A percentile compares a stretch with the other conserved stretches of the same genome.
These are phyloP conservation scores for Patella depressa DNA, from an alignment of 2,888 invertebrate genomes.

Conservation along the genomic window DNA sequence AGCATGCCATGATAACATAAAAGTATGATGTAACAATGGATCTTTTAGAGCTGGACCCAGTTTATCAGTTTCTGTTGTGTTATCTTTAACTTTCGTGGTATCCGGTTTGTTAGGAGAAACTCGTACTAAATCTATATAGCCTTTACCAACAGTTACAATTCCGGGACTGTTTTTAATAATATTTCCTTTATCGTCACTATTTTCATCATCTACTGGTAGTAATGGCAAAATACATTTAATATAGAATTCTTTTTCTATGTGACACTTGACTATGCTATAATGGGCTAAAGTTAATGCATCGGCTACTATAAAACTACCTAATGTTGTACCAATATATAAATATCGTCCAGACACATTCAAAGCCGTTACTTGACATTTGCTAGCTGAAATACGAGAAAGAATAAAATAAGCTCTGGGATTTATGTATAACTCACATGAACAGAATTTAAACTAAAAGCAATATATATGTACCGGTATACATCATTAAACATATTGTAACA, in stretches of 20 bases:
- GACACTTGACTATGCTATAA: slow-evolving; percentile 86
- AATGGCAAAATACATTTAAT: slow-evolving; percentile 56
- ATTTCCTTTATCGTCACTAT: slow-evolving; percentile 17
- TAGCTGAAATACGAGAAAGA: slow-evolving; percentile 54
- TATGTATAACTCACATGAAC: too few species aligned
- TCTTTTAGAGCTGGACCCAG: slow-evolving; percentile 15
- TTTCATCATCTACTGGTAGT: slow-evolving; percentile 16
- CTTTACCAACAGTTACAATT: slow-evolving; percentile 55
- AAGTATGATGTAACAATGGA: slow-evolving; percentile 43
- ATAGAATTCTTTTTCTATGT: slow-evolving; percentile 56
- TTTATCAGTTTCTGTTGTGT: slow-evolving; percentile 18
- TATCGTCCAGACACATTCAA: slow-evolving; percentile 76
- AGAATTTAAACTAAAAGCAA: too few species aligned
- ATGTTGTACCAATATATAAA: slow-evolving; percentile 92
- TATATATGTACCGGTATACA: too few species aligned
- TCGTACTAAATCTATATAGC: slow-evolving; percentile 51
- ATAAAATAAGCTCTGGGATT: too few species aligned
- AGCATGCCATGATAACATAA: slow-evolving; percentile 56
- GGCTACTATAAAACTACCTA: slow-evolving; percentile 93
- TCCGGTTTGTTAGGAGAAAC: slow-evolving; percentile 20
- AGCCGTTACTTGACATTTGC: slow-evolving; percentile 78
- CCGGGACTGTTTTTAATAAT: slow-evolving; percentile 35
- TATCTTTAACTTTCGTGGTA: slow-evolving; percentile 28
- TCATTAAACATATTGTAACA: too few species aligned
- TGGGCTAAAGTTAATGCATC: slow-evolving; percentile 86